phyloP scores from a whole-genome alignment of 1,140 invertebrate genomes.

The Tetramorium alpestre region DNA sequence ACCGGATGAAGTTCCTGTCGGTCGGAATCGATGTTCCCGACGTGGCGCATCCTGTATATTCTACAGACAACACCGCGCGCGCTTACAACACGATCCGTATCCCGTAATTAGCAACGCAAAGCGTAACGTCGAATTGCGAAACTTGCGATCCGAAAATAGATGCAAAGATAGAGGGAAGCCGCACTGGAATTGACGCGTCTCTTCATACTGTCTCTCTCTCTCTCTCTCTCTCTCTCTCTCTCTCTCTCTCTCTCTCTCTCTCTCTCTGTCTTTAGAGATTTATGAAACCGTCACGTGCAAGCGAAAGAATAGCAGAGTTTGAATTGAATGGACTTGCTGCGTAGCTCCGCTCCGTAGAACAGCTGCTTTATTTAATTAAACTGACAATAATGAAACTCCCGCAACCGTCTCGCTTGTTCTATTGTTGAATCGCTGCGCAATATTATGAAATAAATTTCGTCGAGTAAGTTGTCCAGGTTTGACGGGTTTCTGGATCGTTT shows the following conservation, averaged over 20 bases:
- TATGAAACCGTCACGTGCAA: slow-evolving; percentile 50
- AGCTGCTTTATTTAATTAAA: slow-evolving; percentile 79
- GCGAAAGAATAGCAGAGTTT: slow-evolving; percentile 23
- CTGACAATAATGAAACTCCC: slow-evolving; percentile 63
- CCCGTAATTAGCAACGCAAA: slow-evolving; percentile 52
- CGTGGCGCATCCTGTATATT: slow-evolving; percentile 9
- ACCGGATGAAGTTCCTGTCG: slow-evolving; percentile 24
- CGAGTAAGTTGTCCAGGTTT: slow-evolving; percentile 56
- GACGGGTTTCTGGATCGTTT: slow-evolving; percentile 70
- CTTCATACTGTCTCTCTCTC: neutral
- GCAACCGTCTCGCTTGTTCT: slow-evolving; percentile 57
- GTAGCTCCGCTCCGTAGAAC: slow-evolving; percentile 49
- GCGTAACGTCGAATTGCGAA: slow-evolving; percentile 28
- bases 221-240: slow-evolving; percentile 12
- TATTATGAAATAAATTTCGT: slow-evolving; percentile 76
- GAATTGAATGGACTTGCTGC: slow-evolving; percentile 58
- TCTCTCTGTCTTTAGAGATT: slow-evolving; percentile 37
- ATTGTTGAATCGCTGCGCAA: slow-evolving; percentile 62
- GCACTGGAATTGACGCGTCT: slow-evolving; percentile 33
- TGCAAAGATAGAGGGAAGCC: neutral
- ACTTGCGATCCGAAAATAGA: slow-evolving; percentile 5
- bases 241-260: slow-evolving; percentile 30
- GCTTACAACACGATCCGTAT: slow-evolving; percentile 7
- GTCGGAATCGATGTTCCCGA: slow-evolving; percentile 17
- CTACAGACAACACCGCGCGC: neutral